Percentiles rank a stretch among this genome's conserved stretches.
These are phyloP conservation scores for Spialia ferax DNA, from an alignment of 2,888 invertebrate genomes.

Conservation along the genomic window DNA sequence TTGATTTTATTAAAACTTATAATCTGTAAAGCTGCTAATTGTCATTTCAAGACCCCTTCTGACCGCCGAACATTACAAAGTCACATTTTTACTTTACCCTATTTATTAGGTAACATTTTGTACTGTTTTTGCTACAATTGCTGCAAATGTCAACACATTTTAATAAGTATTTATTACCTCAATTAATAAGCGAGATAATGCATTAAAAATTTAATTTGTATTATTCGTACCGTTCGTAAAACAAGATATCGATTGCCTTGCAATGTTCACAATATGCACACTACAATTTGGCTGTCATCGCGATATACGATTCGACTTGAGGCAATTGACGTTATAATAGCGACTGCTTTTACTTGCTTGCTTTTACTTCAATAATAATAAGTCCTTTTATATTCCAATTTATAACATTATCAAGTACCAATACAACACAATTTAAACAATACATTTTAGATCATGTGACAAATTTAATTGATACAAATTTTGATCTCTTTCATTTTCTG, in stretches of 20 bases:
- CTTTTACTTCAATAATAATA: slow-evolving; percentile 14
- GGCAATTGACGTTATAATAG: slow-evolving; percentile 32
- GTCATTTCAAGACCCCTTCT: too few relatives aligned
- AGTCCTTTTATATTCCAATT: neutral
- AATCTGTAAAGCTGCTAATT: too few relatives aligned
- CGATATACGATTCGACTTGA: slow-evolving; percentile 28
- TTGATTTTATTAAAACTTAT: too few relatives aligned
- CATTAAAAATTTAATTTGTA: slow-evolving; percentile 17
- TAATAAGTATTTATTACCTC: neutral
- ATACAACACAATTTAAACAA: too few relatives aligned
- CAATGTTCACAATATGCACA: slow-evolving; percentile 23
- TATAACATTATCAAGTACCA: neutral
- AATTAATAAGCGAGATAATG: neutral
- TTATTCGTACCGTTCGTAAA: neutral
- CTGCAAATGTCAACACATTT: too few relatives aligned
- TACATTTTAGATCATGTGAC: too few relatives aligned
- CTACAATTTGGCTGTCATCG: slow-evolving; percentile 38
- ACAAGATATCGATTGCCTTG: slow-evolving; percentile 16
- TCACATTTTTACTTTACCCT: too few relatives aligned
- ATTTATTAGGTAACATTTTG: neutral
- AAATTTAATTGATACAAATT: too few relatives aligned
- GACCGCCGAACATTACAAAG: too few relatives aligned
- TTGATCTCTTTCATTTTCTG: too few relatives aligned
- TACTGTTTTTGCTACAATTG: neutral
- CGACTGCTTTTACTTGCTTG: slow-evolving; percentile 10